Base-by-base conservation (phyloP, 2,888 invertebrate genomes). In the Euclidia mi region DNA sequence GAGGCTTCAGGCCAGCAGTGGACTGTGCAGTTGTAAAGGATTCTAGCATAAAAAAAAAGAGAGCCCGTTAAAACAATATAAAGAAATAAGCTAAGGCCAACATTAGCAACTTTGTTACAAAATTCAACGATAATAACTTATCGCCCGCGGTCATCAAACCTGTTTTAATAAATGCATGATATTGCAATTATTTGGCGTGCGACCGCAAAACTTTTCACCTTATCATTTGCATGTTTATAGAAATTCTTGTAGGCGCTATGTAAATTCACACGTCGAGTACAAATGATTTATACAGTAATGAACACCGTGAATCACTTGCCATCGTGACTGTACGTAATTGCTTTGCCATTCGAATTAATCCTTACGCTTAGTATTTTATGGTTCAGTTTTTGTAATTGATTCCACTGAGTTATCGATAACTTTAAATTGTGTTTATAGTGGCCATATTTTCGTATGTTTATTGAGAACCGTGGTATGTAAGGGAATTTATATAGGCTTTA, bases 291-390 rank as follows among this genome's bases (percentile, higher is more conserved):
- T 84, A 73, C 73, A 60, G 81, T 82, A 87, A 89, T 88, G 88
- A 88, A 84, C 77, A 74, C 74, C 87, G 84, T 91, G 90, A 91
- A 92, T 92, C 91, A 90, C 79, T 76, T 69, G 78, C 81, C 88
- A 81, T 92, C 94, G 94, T 94, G 94, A 94, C 92, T 84, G 80
- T 76, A 74, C 79, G 91, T 94, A 94, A 94, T 94, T 94, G 94
- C 90, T 87, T 88, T 81, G 87, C 87, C 91, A 89, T 89, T 92
- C 88, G 93, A 92, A 92, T 94, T 92, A 92, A 92, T 92, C 87
- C 85, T 86, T 88, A 84, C 82, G 80, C 78, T 82, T 79, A 81
- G 84, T 92, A 84, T 86, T 92, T 93, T 93, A 94, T 88, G 89
- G 77, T 83, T 82, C 86, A 85, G 87, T 91, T 92, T 90, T 88